A percentile compares a stretch with the other conserved stretches of the same genome.
phyloP scores from a whole-genome alignment of 1,140 invertebrate species.

The Euglossa dilemma region DNA sequence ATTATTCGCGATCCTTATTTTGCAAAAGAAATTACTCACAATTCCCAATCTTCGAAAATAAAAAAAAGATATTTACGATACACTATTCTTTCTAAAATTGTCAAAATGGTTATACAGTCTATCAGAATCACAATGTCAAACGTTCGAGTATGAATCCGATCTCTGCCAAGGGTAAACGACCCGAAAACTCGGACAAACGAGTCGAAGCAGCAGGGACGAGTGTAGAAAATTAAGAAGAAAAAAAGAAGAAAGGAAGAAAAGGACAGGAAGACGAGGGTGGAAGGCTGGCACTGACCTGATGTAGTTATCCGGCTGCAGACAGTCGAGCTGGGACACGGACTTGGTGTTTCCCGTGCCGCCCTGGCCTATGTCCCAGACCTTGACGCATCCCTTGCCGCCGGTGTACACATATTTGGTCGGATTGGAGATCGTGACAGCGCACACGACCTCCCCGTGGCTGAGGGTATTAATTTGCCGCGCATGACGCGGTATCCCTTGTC shows the following conservation, averaged over 20 bases:
- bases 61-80: too few species aligned
- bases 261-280: too few species aligned
- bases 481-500: slow-evolving; percentile 94
- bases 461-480: slow-evolving; percentile 90
- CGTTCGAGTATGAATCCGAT: too few species aligned
- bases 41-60: too few species aligned
- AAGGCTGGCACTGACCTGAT: slow-evolving; percentile 89
- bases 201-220: neutral
- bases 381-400: slow-evolving; percentile 95
- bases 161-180: too few species aligned
- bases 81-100: too few species aligned
- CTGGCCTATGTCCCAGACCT: slow-evolving; percentile 92
- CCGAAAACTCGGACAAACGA: neutral
- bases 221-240: too few species aligned
- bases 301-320: slow-evolving; percentile 94
- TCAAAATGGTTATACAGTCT: too few species aligned
- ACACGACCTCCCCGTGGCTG: slow-evolving; percentile 93
- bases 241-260: neutral
- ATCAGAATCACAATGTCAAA: too few species aligned
- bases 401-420: slow-evolving; percentile 93
- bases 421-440: slow-evolving; percentile 93
- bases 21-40: too few species aligned
- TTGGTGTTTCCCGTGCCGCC: slow-evolving; percentile 85
- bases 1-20: too few species aligned
- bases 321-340: slow-evolving; percentile 92